Percentiles rank a stretch among this genome's conserved stretches.
Evolutionary conservation across 92 coral and sea anemone genomes (phyloP).

Genomic region (Epizoanthus ramosus): DNA sequence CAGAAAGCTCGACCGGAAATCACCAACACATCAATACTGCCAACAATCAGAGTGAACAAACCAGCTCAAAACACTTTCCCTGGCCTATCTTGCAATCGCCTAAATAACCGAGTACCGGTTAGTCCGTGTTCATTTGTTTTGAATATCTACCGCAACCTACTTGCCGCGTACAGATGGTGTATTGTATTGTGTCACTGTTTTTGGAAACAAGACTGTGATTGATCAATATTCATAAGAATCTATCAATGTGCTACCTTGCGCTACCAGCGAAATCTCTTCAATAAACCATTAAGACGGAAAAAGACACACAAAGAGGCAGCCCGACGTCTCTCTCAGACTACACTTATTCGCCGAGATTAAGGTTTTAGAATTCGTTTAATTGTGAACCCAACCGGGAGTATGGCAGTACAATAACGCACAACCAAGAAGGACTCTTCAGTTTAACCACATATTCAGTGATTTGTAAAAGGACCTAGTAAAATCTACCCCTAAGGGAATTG

Average conservation of each 20-base stretch:
- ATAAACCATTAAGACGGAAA: conserved; percentile 22
- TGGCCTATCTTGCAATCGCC: not conserved
- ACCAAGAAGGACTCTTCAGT: not conserved
- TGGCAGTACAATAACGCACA: not conserved
- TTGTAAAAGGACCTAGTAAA: not conserved
- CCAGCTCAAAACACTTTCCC: conserved; percentile 14
- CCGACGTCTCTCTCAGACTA: not conserved
- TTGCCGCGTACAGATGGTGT: conserved; percentile 6
- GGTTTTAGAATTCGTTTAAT: not conserved
- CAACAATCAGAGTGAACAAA: not conserved
- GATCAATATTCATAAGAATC: conserved; percentile 35
- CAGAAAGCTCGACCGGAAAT: no score
- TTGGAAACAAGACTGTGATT: conserved; percentile 11
- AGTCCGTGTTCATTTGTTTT: conserved; percentile 2
- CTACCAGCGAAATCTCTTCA: conserved; percentile 31
- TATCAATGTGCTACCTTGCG: conserved; percentile 32
- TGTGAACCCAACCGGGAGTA: not conserved
- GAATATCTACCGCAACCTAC: not conserved
- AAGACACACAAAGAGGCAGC: conserved; percentile 18
- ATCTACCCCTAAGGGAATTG: conserved; percentile 13
- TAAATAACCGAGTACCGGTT: conserved; percentile 13
- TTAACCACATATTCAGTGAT: no score
- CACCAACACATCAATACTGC: no score
- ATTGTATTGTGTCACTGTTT: conserved; percentile 15
- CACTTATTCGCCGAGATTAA: not conserved